Evolutionary conservation across 2,113 vertebrate species (phyloP), one percentile per base, ranked within the genome.

Genomic region (Cyprinodon variegatus): DNA sequence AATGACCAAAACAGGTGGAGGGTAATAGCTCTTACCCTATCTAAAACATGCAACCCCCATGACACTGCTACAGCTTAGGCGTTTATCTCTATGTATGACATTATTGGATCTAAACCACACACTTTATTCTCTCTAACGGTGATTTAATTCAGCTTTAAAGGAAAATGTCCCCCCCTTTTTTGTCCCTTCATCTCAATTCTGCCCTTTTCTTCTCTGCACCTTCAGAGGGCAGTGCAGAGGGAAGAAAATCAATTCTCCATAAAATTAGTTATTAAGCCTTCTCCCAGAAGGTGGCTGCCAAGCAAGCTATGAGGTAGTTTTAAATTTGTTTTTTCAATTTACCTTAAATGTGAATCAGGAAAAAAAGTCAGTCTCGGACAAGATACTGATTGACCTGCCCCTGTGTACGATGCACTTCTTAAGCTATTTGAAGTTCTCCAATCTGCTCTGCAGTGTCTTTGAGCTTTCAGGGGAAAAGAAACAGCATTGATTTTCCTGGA

Each of bases 111-210:
- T 80, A 85, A 92, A 90, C 74, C 72, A 38, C 81, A 64, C 81
- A 76, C 83, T 91, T 91, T 85, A 88, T 87, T 86, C 84, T 83
- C 65, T 0, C 85, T 92, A 93, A 90, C 93, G 91, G 87, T 77
- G 88, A 92, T 92, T 92, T 92, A 88, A 93, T 93, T 92, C 87
- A 78, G 83, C 77, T 88, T 93, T 91, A 91, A 92, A 91, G 86
- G 78, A 89, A 90, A 85, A 73, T 40, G 63, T 69, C 64, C 41
- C 65, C 36, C 61, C 39, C 77, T 13, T 65, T 64, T 38, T 29
- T 9, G 17, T n/a, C 20, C 60, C 60, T 68, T 65, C 66, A 57
- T 57, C 77, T 79, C 74, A 37, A 84, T 82, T 83, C 72, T 80
- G 45, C 78, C 77, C 76, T 68, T 71, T 59, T 73, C 77, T 79